Percentiles rank a stretch among this genome's conserved stretches.
phyloP scores from a whole-genome alignment of 2,888 invertebrate species.

The Bombyx huttoni region DNA sequence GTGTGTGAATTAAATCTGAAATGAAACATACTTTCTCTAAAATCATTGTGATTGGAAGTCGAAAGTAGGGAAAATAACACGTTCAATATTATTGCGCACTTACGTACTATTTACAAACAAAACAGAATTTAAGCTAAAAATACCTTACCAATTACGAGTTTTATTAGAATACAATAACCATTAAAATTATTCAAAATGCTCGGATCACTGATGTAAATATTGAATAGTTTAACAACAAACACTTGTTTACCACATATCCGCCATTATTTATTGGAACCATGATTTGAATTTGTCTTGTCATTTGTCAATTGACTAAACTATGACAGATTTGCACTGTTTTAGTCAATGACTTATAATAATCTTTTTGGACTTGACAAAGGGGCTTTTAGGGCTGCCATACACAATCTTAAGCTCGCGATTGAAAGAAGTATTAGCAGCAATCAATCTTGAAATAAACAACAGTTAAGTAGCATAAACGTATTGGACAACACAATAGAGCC shows the following conservation, averaged over 20 bases:
- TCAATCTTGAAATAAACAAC: too few relatives aligned
- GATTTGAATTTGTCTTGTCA: not conserved
- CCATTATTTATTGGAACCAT: not conserved
- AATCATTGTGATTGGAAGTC: not conserved
- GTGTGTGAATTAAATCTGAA: too few relatives aligned
- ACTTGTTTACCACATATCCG: not conserved
- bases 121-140: not conserved
- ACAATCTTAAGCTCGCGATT: too few relatives aligned
- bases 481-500: too few relatives aligned
- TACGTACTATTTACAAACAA: not conserved
- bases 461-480: too few relatives aligned
- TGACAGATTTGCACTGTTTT: too few relatives aligned
- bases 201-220: not conserved
- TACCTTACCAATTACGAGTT: not conserved
- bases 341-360: too few relatives aligned
- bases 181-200: not conserved
- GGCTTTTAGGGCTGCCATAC: too few relatives aligned
- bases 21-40: not conserved
- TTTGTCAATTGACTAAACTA: too few relatives aligned
- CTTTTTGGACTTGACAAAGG: too few relatives aligned
- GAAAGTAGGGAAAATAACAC: not conserved
- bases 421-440: too few relatives aligned
- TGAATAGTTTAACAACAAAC: not conserved
- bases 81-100: not conserved
- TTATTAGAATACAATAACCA: not conserved